phyloP scores from a whole-genome alignment of 2,797 vertebrate genomes.

The Enteromius anoplus region DNA sequence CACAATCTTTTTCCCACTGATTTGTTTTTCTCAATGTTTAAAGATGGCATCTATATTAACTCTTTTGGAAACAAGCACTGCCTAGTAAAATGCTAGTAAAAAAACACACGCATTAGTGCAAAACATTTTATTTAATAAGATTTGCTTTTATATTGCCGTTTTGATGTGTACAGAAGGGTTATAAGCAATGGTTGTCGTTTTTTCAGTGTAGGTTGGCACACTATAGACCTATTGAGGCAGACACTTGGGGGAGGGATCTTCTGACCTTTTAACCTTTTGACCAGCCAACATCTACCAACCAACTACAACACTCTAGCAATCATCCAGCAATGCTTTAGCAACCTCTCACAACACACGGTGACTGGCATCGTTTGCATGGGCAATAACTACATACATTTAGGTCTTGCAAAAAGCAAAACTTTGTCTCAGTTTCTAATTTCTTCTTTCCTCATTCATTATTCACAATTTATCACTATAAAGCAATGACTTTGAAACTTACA shows the following conservation, averaged over 20 bases:
- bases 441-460: not conserved
- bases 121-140: not conserved
- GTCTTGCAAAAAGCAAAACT: not conserved
- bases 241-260: not conserved
- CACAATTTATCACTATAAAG: not conserved
- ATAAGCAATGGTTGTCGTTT: not conserved
- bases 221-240: not conserved
- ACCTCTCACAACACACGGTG: not conserved
- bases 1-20: too few relatives aligned
- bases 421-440: not conserved
- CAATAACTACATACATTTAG: not conserved
- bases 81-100: not conserved
- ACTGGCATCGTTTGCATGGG: not conserved
- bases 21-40: not conserved
- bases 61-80: not conserved
- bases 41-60: not conserved
- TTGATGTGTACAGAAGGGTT: not conserved
- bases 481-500: not conserved
- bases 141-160: not conserved
- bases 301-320: constrained; percentile 72
- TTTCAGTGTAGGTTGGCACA: not conserved
- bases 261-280: constrained; percentile 32
- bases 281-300: constrained; percentile 55
- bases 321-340: too few relatives aligned
- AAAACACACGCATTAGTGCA: not conserved